These are phyloP conservation scores for Origma solitaria DNA, from an alignment of 2,113 vertebrate species.

Conservation along the genomic window DNA sequence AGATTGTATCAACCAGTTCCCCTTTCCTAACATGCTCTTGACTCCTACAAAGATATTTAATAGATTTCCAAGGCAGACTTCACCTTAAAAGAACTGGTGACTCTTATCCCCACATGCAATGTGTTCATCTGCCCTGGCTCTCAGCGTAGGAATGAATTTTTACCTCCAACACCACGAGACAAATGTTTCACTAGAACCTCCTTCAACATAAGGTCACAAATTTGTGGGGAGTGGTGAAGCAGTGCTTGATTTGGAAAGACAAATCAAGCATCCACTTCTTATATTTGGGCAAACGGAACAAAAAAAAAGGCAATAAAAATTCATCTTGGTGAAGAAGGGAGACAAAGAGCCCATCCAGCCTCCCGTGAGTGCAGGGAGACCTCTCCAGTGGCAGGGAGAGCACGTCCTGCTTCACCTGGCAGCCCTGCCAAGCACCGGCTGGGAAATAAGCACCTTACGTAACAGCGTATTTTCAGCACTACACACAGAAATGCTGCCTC, in stretches of 20 bases:
- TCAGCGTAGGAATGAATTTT: neutral
- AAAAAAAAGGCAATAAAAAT: neutral
- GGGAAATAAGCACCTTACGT: slow-evolving; percentile 33
- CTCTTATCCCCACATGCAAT: neutral
- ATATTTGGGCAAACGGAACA: neutral
- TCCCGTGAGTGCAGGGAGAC: neutral
- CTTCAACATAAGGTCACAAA: neutral
- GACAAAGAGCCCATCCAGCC: neutral
- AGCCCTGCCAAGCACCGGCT: neutral
- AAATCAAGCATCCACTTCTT: neutral
- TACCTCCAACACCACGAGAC: neutral
- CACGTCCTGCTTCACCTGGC: neutral
- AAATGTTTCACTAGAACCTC: neutral
- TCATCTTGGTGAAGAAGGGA: neutral
- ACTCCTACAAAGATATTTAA: neutral
- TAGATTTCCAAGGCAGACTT: neutral
- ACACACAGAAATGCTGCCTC: slow-evolving; percentile 27
- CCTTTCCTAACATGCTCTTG: neutral
- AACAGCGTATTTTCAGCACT: slow-evolving; percentile 7
- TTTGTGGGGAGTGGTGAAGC: neutral
- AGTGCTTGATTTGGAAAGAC: neutral
- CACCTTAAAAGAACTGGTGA: neutral
- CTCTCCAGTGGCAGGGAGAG: neutral
- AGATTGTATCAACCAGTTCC: neutral
- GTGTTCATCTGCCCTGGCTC: neutral